Base-by-base conservation (phyloP, 2,888 invertebrate species). In the Eupithecia exiguata region DNA sequence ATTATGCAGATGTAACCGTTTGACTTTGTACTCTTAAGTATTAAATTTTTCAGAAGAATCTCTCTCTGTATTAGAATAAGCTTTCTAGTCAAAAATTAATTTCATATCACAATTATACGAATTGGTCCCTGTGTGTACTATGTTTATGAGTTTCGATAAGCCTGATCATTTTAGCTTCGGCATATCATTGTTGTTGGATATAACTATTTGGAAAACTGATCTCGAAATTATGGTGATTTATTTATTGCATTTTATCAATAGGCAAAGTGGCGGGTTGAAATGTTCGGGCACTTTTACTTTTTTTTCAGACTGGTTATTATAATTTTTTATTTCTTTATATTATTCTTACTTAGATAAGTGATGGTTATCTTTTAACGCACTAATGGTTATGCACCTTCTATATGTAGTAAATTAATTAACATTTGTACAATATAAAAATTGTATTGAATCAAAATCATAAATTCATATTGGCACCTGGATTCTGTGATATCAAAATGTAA, bases 81-180 rank as follows among this genome's bases (percentile, higher is more conserved):
- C 87, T 89, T 90, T 94, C 94, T 94, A 94, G 94, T 94, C 94
- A 94, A 94, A 92, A 93, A 92, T 89, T 87, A 86, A 88, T 90
- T 89, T 90, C 88, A 85, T 88, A 84, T 84, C 84, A 84, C 87
- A 85, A 86, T 84, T 85, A 63, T 84, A 84, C 84, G 63, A 81
- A 77, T 78, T 75, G 76, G 77, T 75, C 74, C 72, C 68, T 68
- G 72, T 74, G 66, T 68, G 70, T 70, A 71, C 58, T 63, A 71
- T 58, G 63, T 46, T 61, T 66, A 36, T 72, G 65, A 68, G 61
- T 70, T 72, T 74, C 69, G 68, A 49, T 16, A 69, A 63, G 69
- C 75, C 76, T 74, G 77, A 73, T 58, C 68, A 66, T 77, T 71
- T 68, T 68, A 70, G 40, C 49, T 67, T 43, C 72, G 67, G 69